A percentile compares a stretch with the other conserved stretches of the same genome.
phyloP scores from a whole-genome alignment of 92 coral and sea anemone genomes.

The Pocillopora meandrina region DNA sequence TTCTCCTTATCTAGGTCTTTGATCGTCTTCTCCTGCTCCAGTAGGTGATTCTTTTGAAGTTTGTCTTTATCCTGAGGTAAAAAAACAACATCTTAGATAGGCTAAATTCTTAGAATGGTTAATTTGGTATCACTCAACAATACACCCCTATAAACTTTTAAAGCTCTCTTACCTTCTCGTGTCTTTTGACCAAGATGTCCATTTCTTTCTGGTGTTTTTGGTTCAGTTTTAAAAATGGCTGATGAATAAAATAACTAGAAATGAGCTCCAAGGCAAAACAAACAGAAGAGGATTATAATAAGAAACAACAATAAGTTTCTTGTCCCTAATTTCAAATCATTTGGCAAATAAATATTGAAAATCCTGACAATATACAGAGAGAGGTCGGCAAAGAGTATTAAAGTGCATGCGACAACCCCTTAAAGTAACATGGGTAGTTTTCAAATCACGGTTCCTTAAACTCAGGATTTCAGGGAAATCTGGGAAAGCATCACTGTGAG shows the following conservation, averaged over 20 bases:
- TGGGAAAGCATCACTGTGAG: background rate
- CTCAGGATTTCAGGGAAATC: background rate
- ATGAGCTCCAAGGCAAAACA: too few relatives aligned
- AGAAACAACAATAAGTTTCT: background rate
- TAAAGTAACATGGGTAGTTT: too few relatives aligned
- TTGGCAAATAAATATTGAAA: too few relatives aligned
- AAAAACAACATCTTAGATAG: background rate
- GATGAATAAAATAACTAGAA: background rate
- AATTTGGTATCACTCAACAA: background rate
- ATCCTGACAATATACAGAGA: too few relatives aligned
- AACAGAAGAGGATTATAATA: background rate
- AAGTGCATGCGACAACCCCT: too few relatives aligned
- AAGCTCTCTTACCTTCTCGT: conserved; percentile 71
- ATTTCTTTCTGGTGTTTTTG: conserved; percentile 88
- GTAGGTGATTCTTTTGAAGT: conserved; percentile 82
- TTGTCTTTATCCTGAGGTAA: conserved; percentile 84
- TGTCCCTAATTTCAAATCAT: too few relatives aligned
- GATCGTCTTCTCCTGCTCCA: conserved; percentile 82
- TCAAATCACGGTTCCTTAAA: too few relatives aligned
- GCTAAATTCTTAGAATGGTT: too few relatives aligned
- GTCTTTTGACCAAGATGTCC: conserved; percentile 76
- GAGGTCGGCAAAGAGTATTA: too few relatives aligned
- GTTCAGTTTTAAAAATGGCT: conserved; percentile 70
- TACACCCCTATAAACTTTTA: too few relatives aligned
- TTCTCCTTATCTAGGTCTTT: conserved; percentile 88